Evolutionary conservation across 2,888 invertebrate species (phyloP), one percentile per base, ranked within the genome.

Genomic region (Aplocera efformata): DNA sequence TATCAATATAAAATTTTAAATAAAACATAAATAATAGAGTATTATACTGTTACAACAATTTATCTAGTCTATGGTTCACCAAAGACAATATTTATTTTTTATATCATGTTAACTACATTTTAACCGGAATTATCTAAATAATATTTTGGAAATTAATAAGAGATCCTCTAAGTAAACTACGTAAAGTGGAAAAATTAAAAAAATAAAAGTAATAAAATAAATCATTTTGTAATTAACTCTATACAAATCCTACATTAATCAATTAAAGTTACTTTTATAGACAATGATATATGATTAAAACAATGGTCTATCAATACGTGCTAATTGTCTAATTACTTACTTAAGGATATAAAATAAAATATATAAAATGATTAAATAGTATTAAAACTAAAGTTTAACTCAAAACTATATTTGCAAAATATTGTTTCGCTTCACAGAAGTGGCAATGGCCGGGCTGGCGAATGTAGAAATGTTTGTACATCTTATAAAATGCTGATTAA

Each of bases 11-110:
- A 70, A 60, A 63, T 71, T 78, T 81, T 72, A 83, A 83, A 83
- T 81, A 82, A 84, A 82, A 83, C 79, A 84, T 83, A 85, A 86
- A 85, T 81, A 84, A 82, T 80, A 80, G 85, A 86, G 86, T 86
- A 86, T 86, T 86, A 48, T 34, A 81, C 71, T 70, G 82, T 84
- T 82, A 76, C 81, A 84, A 83, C 83, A 83, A 82, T 73, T 72
- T 67, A 17, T 72, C 71, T 55, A 66, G 60, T 66, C 81, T 71
- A 77, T 75, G 83, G 82, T 82, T 78, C 62, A 83, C 82, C 83
- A 84, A 69, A 82, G 82, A 80, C 67, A 60, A 67, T 66, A 64
- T 75, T 69, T 67, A 63, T 61, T 58, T 46, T 50, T 50, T 50
- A 32, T 46, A 55, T 32, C 29, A 40, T 55, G 48, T 58, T 49